Evolutionary conservation across 2,797 vertebrate species (phyloP).

Genomic region (Darevskia nairensis): DNA sequence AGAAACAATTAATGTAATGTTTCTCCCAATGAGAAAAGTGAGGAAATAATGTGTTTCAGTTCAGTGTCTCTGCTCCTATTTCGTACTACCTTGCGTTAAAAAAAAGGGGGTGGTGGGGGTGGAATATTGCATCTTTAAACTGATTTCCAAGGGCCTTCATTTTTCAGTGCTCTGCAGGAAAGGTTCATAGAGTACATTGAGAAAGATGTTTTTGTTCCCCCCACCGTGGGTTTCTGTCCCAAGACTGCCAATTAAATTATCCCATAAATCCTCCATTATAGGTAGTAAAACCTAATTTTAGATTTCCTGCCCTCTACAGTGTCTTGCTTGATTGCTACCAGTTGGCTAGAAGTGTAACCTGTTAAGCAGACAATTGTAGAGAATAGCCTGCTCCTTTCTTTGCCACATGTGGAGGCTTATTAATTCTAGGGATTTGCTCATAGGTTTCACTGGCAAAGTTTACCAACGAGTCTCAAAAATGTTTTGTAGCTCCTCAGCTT

Average conservation of each 20-base stretch:
- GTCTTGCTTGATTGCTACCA: constrained; percentile 81
- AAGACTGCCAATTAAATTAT: constrained; percentile 85
- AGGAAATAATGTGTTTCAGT: constrained; percentile 22
- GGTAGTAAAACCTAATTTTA: constrained; percentile 89
- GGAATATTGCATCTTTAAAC: constrained; percentile 60
- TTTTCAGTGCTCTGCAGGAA: constrained; percentile 53
- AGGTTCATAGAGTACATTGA: constrained; percentile 63
- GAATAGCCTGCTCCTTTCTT: constrained; percentile 62
- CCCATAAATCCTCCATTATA: constrained; percentile 85
- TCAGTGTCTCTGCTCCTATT: background rate
- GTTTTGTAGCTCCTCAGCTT: constrained; percentile 5
- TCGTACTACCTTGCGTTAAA: constrained; percentile 1
- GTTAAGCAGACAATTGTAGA: constrained; percentile 59
- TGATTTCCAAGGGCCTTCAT: constrained; percentile 46
- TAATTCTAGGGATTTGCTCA: constrained; percentile 55
- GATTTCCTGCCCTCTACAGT: constrained; percentile 81
- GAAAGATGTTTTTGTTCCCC: constrained; percentile 77
- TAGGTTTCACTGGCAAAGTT: constrained; percentile 57
- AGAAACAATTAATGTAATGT: constrained; percentile 9
- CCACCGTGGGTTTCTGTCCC: constrained; percentile 74
- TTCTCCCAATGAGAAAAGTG: constrained; percentile 33
- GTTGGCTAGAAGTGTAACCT: constrained; percentile 72
- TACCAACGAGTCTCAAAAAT: constrained; percentile 40
- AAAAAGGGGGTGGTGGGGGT: background rate
- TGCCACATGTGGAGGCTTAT: constrained; percentile 54